Base-by-base conservation (phyloP, 2,888 invertebrate genomes). In the Hylaea fasciaria region DNA sequence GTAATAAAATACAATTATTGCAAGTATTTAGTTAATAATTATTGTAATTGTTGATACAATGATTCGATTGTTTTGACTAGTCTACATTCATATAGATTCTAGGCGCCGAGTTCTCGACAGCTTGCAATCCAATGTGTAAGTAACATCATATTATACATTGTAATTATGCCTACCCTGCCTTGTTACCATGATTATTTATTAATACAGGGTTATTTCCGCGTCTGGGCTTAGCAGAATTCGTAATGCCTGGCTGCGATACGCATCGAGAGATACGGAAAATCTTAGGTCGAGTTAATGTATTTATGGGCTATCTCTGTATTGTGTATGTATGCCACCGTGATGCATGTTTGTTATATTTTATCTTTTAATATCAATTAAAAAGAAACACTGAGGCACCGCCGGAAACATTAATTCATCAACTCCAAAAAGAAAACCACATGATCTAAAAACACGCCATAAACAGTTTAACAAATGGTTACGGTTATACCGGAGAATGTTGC, bases 401-500 rank as follows among this genome's bases (percentile, higher is more conserved):
- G 40, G 50, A 29, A 50, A 28, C 16, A 22, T 22, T 37, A n/a
- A 39, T 48, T 29, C 37, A 46, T 14, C 29, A 11, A 45, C 17
- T 13, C 2, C 39, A n/a, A 13, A 7, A n/a, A 16, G 32, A 44
- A 49, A 59, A 47, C 43, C 39, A 45, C n/a, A 32, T 59, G 47
- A 52, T 52, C 47, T 37, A 52, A 32, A 60, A 46, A 60, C 55
- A 44, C 17, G 43, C 41, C 35, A n/a, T 60, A 55, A 60, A 60
- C 45, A 35, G 41, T 52, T 61, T 61, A 52, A 61, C 61, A 39
- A 56, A 61, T 56, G 22, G n/a, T 35, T 41, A 16, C 54, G 41
- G 50, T 50, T 50, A 50, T 40, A 40, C 40, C 2, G 28, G 37
- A 55, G 51, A 43, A 54, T 52, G 56, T 55, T 47, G 41, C 55